Percentiles rank a stretch among this genome's conserved stretches.
These are phyloP conservation scores for Epinephelus lanceolatus DNA, from an alignment of 2,113 vertebrate genomes.

Conservation along the genomic window DNA sequence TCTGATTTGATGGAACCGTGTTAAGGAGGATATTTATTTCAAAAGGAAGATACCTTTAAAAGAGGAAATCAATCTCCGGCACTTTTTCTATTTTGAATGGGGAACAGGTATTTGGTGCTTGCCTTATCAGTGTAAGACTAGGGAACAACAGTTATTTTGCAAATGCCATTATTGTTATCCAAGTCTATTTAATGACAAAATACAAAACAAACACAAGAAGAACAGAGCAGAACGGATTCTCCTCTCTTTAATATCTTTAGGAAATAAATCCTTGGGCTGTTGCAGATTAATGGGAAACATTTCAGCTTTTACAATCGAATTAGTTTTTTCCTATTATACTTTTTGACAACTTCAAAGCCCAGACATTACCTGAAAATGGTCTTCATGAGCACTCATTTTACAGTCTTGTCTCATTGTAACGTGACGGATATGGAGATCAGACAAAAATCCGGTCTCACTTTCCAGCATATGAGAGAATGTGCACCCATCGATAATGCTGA, in stretches of 20 bases:
- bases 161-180: background rate
- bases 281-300: conserved; percentile 16
- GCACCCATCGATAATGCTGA: conserved; percentile 49
- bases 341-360: conserved; percentile 6
- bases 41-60: conserved; percentile 21
- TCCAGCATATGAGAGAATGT: conserved; percentile 1
- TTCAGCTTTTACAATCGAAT: background rate
- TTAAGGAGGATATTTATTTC: conserved; percentile 18
- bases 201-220: background rate
- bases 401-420: background rate
- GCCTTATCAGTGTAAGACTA: background rate
- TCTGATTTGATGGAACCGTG: conserved; percentile 39
- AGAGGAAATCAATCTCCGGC: conserved; percentile 22
- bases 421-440: conserved; percentile 1
- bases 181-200: background rate
- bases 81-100: background rate
- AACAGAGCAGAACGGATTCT: background rate
- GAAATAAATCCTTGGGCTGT: background rate
- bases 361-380: conserved; percentile 1
- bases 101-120: background rate
- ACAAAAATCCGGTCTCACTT: conserved; percentile 9
- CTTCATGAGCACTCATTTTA: background rate
- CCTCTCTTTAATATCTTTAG: background rate
- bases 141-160: background rate
- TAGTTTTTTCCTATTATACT: background rate